Conservation (phyloP, 2,888 invertebrate genomes). For the Synergus japonicus region DNA sequence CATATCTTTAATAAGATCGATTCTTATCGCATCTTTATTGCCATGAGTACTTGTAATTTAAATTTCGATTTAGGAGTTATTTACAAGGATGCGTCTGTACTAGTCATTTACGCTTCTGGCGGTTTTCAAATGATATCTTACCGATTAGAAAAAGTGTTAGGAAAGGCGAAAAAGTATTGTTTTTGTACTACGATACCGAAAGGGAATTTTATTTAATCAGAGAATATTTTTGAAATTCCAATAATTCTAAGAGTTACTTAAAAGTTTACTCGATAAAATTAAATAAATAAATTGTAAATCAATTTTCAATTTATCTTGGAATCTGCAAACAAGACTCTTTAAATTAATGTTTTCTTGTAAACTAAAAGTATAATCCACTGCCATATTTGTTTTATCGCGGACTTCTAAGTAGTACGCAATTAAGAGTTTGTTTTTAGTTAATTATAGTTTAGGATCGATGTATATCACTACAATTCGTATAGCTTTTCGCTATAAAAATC, state of each 20-base stretch:
- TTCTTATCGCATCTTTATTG: slow-evolving; percentile 25
- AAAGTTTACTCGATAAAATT: no score
- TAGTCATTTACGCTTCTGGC: slow-evolving; percentile 52
- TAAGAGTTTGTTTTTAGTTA: slow-evolving; percentile 10
- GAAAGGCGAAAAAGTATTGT: background rate
- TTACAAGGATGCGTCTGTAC: slow-evolving; percentile 52
- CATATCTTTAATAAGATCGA: slow-evolving; percentile 2
- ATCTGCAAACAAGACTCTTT: slow-evolving; percentile 23
- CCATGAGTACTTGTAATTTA: slow-evolving; percentile 31
- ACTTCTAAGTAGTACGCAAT: slow-evolving; percentile 9
- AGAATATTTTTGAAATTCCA: background rate
- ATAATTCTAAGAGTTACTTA: background rate
- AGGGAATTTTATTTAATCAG: background rate
- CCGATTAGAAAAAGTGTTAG: slow-evolving; percentile 17
- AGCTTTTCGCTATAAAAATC: background rate
- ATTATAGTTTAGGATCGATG: slow-evolving; percentile 12
- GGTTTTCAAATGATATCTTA: slow-evolving; percentile 19
- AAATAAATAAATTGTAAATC: no score
- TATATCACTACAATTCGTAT: background rate
- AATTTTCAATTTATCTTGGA: background rate
- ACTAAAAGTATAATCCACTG: slow-evolving; percentile 20
- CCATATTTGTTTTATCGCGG: slow-evolving; percentile 29
- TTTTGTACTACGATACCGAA: background rate
- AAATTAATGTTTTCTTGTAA: slow-evolving; percentile 3
- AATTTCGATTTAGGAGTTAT: slow-evolving; percentile 21